A percentile compares a stretch with the other conserved stretches of the same genome.
These are phyloP conservation scores for Lathronympha strigana DNA, from an alignment of 2,888 invertebrate species.

Conservation along the genomic window DNA sequence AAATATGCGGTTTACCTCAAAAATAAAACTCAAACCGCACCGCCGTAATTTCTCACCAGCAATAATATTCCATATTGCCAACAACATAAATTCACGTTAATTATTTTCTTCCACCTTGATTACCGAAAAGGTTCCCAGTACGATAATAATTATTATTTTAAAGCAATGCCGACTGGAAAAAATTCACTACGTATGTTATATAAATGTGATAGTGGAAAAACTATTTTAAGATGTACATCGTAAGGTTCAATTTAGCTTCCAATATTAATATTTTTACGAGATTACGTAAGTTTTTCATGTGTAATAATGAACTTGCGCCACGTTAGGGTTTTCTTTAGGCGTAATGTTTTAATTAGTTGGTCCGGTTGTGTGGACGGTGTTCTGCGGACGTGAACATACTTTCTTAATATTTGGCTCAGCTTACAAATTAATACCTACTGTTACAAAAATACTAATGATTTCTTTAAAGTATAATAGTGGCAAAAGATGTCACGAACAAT, in stretches of 20 bases:
- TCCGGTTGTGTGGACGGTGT: constrained; percentile 49
- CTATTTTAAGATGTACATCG: neutral
- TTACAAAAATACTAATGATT: too few species aligned
- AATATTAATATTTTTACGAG: constrained; percentile 12
- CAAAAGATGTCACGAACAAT: neutral
- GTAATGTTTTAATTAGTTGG: constrained; percentile 81
- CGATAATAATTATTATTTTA: constrained; percentile 21
- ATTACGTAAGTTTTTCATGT: constrained; percentile 22
- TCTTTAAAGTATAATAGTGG: too few species aligned
- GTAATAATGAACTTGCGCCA: constrained; percentile 49
- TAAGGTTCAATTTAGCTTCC: neutral
- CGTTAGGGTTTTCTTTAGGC: constrained; percentile 59
- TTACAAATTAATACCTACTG: neutral
- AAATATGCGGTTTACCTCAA: neutral
- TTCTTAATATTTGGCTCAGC: constrained; percentile 6
- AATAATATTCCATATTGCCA: neutral
- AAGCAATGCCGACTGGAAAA: constrained; percentile 1
- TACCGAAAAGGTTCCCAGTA: constrained; percentile 27
- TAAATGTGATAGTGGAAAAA: neutral
- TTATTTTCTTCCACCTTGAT: constrained; percentile 37
- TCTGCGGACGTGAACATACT: constrained; percentile 35
- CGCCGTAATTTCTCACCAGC: neutral
- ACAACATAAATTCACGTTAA: constrained; percentile 30
- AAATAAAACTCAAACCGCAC: neutral
- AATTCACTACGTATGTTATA: neutral